Evolutionary conservation across 2,888 invertebrate species (phyloP), one percentile per base, ranked within the genome.

Genomic region (Latrodectus hesperus): DNA sequence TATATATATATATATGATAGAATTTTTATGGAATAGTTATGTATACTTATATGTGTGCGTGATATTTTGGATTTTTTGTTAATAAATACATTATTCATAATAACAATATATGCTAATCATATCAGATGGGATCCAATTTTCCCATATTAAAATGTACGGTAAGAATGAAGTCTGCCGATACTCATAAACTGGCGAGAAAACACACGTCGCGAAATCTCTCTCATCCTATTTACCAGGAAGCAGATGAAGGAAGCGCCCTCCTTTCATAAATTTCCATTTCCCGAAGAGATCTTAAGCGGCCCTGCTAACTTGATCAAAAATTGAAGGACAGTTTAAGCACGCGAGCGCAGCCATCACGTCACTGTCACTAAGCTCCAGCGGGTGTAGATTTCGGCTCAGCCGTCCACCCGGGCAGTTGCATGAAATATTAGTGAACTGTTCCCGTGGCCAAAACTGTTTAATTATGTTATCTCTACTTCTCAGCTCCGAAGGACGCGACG

Each of bases 391-490:
- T 60, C 14, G 6, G 12, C n/a, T 12, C 6, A 16, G 60, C 55
- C 60, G 60, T 12, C 12, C 60, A 16, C 60, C n/a, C 60, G 0
- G 10, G 60, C 60, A 38, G 60, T n/a, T 60, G n/a, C 60, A 82
- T 82, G 82, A 82, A 82, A 82, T 82, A 82, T 82, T 82, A 75
- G 75, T 73, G 53, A 72, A 51, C 80, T 60, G 71, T 14, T 49
- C 22, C 79, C 68, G 52, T 16, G 9, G 60, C 52, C 82, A 67
- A 70, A 82, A 82, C 74, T 82, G 75, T 82, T 82, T 82, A 82
- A 82, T 82, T 82, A 82, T 82, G 75, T 75, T 82, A 82, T 82
- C 82, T 82, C 82, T 75, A 82, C 67, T 82, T 82, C 82, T 68
- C 82, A 82, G 82, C 74, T 82, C 68, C 74, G 55, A 52, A 68